These are phyloP conservation scores for Scolopax bukidnonensis DNA, from an alignment of 2,797 vertebrate genomes.

Conservation along the genomic window DNA sequence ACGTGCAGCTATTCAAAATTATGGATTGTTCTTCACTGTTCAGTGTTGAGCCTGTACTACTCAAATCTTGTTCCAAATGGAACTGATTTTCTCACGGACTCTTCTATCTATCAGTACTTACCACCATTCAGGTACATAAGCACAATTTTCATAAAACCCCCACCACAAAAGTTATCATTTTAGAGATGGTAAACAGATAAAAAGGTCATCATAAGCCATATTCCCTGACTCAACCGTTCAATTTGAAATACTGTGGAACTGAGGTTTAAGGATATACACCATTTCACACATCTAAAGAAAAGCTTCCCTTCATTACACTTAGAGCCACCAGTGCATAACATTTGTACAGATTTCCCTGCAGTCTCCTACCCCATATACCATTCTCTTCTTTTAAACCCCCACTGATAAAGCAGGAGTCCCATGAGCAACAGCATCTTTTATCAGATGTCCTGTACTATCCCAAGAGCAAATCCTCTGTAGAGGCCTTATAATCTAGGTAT, in stretches of 20 bases:
- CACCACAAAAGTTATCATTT: background rate
- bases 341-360: background rate
- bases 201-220: background rate
- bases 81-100: background rate
- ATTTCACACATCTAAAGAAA: background rate
- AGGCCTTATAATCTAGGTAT: background rate
- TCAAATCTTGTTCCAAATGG: background rate
- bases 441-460: background rate
- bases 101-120: background rate
- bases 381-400: background rate
- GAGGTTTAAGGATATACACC: background rate
- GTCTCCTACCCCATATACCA: background rate
- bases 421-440: background rate
- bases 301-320: background rate
- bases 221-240: background rate
- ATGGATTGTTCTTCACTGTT: background rate
- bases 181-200: background rate
- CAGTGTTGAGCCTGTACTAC: background rate
- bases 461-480: background rate
- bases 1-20: background rate
- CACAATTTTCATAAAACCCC: background rate
- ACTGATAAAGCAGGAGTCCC: background rate
- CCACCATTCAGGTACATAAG: background rate
- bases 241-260: background rate
- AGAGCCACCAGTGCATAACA: rapidly evolving